A percentile compares a stretch with the other conserved stretches of the same genome.
Evolutionary conservation across 2,797 vertebrate genomes (phyloP).

Genomic region (Sebastes aleutianus): DNA sequence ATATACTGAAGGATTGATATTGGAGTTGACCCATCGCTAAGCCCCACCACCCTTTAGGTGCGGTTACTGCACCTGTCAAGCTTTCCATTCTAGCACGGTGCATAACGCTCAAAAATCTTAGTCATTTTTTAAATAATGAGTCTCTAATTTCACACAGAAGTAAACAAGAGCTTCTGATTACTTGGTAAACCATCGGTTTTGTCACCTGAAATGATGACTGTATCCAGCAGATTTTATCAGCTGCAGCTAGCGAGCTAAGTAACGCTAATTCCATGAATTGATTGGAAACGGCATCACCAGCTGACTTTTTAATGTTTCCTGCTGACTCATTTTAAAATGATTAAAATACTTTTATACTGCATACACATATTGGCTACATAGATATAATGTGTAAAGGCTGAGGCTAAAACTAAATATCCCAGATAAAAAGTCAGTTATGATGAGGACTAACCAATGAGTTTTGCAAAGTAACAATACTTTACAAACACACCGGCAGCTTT

Average conservation of each 20-base stretch:
- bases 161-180: not conserved
- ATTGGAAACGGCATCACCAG: not conserved
- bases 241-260: not conserved
- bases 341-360: no score
- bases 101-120: not conserved
- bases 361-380: no score
- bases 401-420: not conserved
- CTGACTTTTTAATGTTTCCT: not conserved
- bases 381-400: not conserved
- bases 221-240: not conserved
- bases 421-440: not conserved
- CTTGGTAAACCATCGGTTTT: not conserved
- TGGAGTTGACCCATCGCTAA: not conserved
- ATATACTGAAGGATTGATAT: not conserved
- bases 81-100: not conserved
- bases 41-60: not conserved
- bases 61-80: not conserved
- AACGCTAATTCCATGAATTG: not conserved
- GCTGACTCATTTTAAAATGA: not conserved
- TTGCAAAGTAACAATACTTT: no score
- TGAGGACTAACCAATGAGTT: not conserved
- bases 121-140: accelerated
- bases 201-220: not conserved
- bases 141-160: not conserved
- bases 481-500: no score